These are phyloP conservation scores for Drosophila azteca DNA, from an alignment of 1,140 invertebrate genomes.

Conservation along the genomic window DNA sequence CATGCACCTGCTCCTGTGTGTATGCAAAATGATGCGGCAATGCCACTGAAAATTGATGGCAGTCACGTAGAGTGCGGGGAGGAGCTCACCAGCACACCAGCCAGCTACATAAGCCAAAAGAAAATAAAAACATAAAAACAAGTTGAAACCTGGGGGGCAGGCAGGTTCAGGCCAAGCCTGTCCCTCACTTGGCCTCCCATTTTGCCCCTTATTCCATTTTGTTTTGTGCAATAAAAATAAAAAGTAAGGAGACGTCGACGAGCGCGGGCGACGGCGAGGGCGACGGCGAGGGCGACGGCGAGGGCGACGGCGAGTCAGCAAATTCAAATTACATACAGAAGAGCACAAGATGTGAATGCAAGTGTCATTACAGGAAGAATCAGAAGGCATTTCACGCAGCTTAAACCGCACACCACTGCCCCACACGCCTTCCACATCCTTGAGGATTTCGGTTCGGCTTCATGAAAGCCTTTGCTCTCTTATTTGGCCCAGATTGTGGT, in stretches of 20 bases:
- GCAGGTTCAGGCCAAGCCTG: background rate
- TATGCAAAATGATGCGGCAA: constrained; percentile 81
- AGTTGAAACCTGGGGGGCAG: constrained; percentile 43
- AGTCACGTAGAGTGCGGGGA: constrained; percentile 71
- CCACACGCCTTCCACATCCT: constrained; percentile 7
- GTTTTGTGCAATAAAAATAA: constrained; percentile 55
- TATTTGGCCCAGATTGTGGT: constrained; percentile 7
- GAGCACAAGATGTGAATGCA: constrained; percentile 50
- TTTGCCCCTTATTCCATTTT: constrained; percentile 26
- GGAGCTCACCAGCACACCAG: background rate
- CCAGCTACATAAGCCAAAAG: constrained; percentile 7
- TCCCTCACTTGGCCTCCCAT: constrained; percentile 12
- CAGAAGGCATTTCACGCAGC: constrained; percentile 61
- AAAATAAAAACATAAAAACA: constrained; percentile 71
- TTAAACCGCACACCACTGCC: constrained; percentile 42
- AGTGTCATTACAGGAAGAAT: constrained; percentile 58
- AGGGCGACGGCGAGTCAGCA: constrained; percentile 6
- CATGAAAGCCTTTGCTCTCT: constrained; percentile 29
- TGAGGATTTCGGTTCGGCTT: constrained; percentile 32
- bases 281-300: constrained; percentile 2
- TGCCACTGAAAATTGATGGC: constrained; percentile 80
- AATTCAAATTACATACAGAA: constrained; percentile 60
- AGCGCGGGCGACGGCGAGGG: background rate
- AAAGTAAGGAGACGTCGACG: constrained; percentile 18
- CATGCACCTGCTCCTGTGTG: constrained; percentile 72